Percentiles rank a stretch among this genome's conserved stretches.
Conservation (phyloP, 2,888 invertebrate genomes). For the Eilema sororculum region DNA sequence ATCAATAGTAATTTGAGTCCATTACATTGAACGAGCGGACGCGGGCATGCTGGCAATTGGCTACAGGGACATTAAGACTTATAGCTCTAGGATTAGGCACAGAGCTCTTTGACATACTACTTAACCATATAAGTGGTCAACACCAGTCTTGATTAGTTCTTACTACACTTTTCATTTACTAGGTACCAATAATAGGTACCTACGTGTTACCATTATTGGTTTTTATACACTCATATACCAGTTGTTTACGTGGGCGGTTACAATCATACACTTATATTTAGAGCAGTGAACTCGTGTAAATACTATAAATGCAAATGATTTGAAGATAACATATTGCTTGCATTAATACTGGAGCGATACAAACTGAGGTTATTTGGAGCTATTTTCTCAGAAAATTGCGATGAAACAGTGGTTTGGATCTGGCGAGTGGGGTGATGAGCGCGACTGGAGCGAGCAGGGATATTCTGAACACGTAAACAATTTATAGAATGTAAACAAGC, state of each 20-base stretch:
- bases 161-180: not conserved
- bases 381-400: slow-evolving; percentile 1
- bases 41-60: not conserved
- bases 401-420: not conserved
- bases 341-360: not conserved
- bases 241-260: not conserved
- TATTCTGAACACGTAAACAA: slow-evolving; percentile 1
- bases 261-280: not conserved
- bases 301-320: slow-evolving; percentile 1
- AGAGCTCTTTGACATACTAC: not conserved
- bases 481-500: not conserved
- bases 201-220: not conserved
- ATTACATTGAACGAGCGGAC: not conserved
- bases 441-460: not conserved
- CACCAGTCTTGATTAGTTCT: not conserved
- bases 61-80: not conserved
- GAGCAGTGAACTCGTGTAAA: not conserved
- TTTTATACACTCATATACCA: not conserved
- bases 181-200: too few relatives aligned
- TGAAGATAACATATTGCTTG: not conserved
- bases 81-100: not conserved
- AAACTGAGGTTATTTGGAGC: not conserved
- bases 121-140: not conserved
- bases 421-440: not conserved
- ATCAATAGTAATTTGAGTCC: not conserved